Percentiles rank a stretch among this genome's conserved stretches.
phyloP scores from a whole-genome alignment of 2,113 vertebrate species.

The Pogonocichla stellata region DNA sequence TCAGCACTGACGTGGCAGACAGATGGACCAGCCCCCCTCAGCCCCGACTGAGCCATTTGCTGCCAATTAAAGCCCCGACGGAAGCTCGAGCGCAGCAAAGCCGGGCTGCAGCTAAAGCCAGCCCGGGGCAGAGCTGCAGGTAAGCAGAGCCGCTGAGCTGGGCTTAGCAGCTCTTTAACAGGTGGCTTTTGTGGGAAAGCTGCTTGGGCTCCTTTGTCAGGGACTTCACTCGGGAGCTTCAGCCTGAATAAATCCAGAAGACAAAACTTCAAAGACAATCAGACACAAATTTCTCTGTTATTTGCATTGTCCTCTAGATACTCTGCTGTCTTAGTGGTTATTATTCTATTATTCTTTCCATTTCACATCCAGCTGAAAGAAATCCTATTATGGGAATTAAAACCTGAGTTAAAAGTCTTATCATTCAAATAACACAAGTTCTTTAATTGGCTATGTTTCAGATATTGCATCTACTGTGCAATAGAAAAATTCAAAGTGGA shows the following conservation, averaged over 20 bases:
- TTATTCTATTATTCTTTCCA: not conserved
- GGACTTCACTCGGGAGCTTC: not conserved
- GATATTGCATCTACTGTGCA: not conserved
- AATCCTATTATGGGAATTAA: not conserved
- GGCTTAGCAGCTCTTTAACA: not conserved
- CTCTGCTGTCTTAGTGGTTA: not conserved
- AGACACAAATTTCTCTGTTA: not conserved
- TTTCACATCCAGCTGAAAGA: not conserved
- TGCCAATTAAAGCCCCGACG: slow-evolving; percentile 73
- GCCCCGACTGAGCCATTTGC: slow-evolving; percentile 66
- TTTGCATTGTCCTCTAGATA: not conserved
- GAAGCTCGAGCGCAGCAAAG: slow-evolving; percentile 52
- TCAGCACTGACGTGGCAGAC: slow-evolving; percentile 70
- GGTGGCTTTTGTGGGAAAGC: not conserved
- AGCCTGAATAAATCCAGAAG: not conserved
- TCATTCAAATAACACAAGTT: not conserved
- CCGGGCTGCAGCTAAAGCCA: slow-evolving; percentile 33
- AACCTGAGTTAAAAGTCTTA: not conserved
- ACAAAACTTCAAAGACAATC: not conserved
- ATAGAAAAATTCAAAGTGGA: not conserved
- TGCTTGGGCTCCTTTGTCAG: not conserved
- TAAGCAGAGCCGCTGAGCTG: slow-evolving; percentile 14
- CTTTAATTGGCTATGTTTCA: not conserved
- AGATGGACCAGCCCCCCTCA: slow-evolving; percentile 61
- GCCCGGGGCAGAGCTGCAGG: slow-evolving; percentile 46